Base-by-base conservation (phyloP, 2,888 invertebrate species). In the Cheilosia grossa region DNA sequence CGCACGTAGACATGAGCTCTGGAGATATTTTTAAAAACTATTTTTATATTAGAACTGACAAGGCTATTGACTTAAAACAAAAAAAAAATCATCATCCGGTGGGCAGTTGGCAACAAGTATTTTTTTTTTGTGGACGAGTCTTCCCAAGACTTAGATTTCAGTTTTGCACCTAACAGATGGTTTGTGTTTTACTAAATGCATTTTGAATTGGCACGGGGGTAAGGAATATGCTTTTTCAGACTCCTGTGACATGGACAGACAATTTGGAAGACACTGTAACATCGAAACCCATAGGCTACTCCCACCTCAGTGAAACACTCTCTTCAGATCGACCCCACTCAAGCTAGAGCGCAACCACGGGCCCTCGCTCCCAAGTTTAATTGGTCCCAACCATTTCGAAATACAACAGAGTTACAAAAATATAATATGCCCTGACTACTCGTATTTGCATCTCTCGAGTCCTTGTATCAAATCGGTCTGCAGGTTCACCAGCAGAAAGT, bases 391-490 rank as follows among this genome's bases (percentile, higher is more conserved):
- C 2, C 49, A 49, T 49, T 49, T 49, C 37, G 9, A 37, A 37
- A 21, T 49, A 21, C 49, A 49, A 4, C 2, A 19, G 10, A 51
- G 21, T 9, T 10, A 51, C 15, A 51, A 24, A 51, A 21, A 21
- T 51, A 51, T 15, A 6, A 3, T 21, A 15, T 4, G 4, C 0
- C 21, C 17, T 10, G 33, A 37, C 37, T 37, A 27, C 6, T 27
- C 27, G 27, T 27, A 13, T 37, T 37, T 37, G 13, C 37, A 37
- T 37, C 3, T 2, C 1, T 51, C 2, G 7, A 85, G 42, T 15
- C 61, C 72, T 44, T 47, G 21, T 17, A 90, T 56, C 59, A 91
- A 88, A 87, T 90, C 89, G 4, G 88, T 90, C 82, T 91, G 91
- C 75, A 92, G 87, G 27, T 89, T 88, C 10, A 91, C 47, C 24